Evolutionary conservation across 1,140 invertebrate species (phyloP), one percentile per base, ranked within the genome.

Genomic region (Drosophila tsacasi): DNA sequence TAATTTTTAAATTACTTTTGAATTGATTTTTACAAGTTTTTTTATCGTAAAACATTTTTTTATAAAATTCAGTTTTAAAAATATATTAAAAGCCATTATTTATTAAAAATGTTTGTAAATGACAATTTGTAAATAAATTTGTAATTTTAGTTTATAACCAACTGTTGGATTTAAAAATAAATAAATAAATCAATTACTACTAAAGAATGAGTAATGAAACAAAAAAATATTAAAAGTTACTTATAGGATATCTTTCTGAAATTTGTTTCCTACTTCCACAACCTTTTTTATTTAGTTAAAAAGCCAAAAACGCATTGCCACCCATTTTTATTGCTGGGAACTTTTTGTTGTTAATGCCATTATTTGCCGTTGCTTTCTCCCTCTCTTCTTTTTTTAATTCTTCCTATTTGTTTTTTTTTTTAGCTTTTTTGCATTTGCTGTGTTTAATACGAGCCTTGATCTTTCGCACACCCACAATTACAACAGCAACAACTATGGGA

Each of bases 381-480:
- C 39, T 17, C 10, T 44, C 15, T 42, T 58, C 27, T 49, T 50
- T 37, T 44, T 68, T 37, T 44, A 21, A 23, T 55, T 37, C 32
- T 63, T 58, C 40, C 25, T 47, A 32, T 50, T 46, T 39, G 54
- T 13, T 60, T 35, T 46, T 68, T 42, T 72, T 50, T 50, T 30
- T 10, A 7, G 4, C 15, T 77, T 57, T 71, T 76, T 54, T 55
- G 62, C 63, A 73, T 76, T 89, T 66, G 42, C 55, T 78, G 80
- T 76, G 74, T 74, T 76, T 64, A 73, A 77, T 61, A 78, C 85
- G 72, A 69, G 81, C 81, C 86, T 90, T 89, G 85, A 90, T 89
- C 81, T 82, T 90, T 89, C 81, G 85, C 81, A 90, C 85, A 90
- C 80, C 72, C 76, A 83, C 65, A 72, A 73, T 55, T 60, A 72